Conservation (phyloP, 2,888 invertebrate species). For the Diaperis boleti region DNA sequence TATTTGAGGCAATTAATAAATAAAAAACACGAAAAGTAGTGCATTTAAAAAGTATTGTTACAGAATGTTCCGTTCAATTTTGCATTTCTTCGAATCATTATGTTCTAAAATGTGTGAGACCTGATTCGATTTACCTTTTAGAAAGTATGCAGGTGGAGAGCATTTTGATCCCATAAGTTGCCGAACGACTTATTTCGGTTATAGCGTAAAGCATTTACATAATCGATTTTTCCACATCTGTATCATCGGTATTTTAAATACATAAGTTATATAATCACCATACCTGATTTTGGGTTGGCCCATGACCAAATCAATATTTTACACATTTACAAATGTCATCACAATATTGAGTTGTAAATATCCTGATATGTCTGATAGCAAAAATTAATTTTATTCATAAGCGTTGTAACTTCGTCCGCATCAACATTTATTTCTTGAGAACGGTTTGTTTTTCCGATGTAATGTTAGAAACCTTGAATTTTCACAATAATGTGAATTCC, state of each 20-base stretch:
- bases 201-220: conserved; percentile 37
- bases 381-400: neutral
- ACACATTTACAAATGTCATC: conserved; percentile 24
- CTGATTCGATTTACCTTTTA: conserved; percentile 33
- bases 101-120: conserved; percentile 26
- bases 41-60: too few species aligned
- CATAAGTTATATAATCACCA: conserved; percentile 33
- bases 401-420: neutral
- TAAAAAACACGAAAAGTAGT: too few species aligned
- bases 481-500: conserved; percentile 13
- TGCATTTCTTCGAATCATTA: neutral
- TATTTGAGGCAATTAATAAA: too few species aligned
- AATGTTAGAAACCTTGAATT: conserved; percentile 9
- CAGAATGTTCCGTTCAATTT: too few species aligned
- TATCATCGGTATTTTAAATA: conserved; percentile 29
- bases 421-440: conserved; percentile 1
- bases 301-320: conserved; percentile 25
- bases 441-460: conserved; percentile 13
- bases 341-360: conserved; percentile 9
- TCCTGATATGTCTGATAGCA: neutral
- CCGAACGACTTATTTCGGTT: conserved; percentile 27
- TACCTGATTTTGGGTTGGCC: conserved; percentile 25
- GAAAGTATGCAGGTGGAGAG: conserved; percentile 23
- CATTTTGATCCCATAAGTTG: conserved; percentile 24
- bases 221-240: conserved; percentile 34